phyloP scores from a whole-genome alignment of 2,113 vertebrate species.

The Ctenomys sociabilis region DNA sequence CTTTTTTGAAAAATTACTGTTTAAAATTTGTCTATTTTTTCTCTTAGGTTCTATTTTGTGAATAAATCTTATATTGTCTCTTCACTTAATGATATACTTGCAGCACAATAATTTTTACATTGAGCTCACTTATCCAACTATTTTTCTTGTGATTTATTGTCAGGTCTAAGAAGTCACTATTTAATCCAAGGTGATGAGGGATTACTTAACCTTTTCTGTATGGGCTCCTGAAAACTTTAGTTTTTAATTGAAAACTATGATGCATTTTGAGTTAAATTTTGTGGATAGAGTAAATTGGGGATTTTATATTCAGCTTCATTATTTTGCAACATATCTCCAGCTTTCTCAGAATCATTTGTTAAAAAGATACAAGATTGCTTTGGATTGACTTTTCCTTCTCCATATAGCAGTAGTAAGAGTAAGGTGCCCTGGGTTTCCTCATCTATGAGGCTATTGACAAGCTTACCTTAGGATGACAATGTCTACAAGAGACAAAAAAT shows the following conservation, averaged over 20 bases:
- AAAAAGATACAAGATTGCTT: not conserved
- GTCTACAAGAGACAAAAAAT: not conserved
- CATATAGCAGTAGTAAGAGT: not conserved
- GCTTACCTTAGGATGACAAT: not conserved
- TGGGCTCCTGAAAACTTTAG: not conserved
- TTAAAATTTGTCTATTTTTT: not conserved
- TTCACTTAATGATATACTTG: not conserved
- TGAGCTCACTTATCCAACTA: not conserved
- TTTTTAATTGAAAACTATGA: not conserved
- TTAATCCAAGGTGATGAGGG: not conserved
- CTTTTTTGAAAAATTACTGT: not conserved
- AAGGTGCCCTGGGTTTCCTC: not conserved
- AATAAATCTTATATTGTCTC: not conserved
- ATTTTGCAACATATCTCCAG: not conserved
- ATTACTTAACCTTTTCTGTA: not conserved
- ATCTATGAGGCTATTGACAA: not conserved
- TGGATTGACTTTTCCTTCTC: not conserved
- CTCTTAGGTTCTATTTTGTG: not conserved
- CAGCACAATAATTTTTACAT: not conserved
- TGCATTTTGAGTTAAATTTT: not conserved
- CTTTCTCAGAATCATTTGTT: not conserved
- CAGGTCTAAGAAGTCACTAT: not conserved
- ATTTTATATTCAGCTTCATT: not conserved
- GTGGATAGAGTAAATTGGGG: not conserved
- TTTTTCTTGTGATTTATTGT: slow-evolving; percentile 6